These are phyloP conservation scores for Araneus ventricosus DNA, from an alignment of 1,140 invertebrate species.

Conservation along the genomic window DNA sequence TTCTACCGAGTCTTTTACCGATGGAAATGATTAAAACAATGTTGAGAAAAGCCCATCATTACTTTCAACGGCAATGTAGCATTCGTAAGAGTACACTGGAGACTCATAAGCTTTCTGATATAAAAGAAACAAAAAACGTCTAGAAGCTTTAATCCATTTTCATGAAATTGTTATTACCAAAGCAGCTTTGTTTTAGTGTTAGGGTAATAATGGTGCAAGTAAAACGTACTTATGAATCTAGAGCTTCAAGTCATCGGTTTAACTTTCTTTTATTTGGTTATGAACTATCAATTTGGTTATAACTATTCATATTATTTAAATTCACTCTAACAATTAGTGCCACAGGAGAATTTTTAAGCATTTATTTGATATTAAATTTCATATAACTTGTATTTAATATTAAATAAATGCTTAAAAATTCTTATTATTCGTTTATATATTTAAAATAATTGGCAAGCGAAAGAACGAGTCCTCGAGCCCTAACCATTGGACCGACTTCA, in stretches of 20 bases:
- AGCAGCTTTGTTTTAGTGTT: neutral
- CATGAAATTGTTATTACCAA: conserved; percentile 54
- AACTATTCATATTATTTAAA: neutral
- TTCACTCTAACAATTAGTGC: too few species aligned
- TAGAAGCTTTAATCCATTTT: conserved; percentile 55
- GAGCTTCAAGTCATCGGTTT: neutral
- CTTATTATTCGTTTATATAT: too few species aligned
- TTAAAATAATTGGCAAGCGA: too few species aligned
- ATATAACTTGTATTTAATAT: too few species aligned
- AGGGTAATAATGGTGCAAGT: neutral
- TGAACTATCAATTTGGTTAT: neutral
- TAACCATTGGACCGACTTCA: too few species aligned
- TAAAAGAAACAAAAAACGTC: conserved; percentile 34
- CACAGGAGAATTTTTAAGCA: too few species aligned
- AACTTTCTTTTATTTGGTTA: too few species aligned
- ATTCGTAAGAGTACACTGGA: conserved; percentile 52
- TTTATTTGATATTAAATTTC: too few species aligned
- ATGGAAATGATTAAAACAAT: conserved; percentile 52
- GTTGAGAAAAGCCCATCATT: conserved; percentile 46
- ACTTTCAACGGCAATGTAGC: conserved; percentile 18
- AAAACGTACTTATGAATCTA: too few species aligned
- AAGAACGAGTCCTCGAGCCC: too few species aligned
- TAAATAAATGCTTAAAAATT: too few species aligned
- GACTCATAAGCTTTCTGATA: conserved; percentile 45
- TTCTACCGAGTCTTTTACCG: conserved; percentile 14